Evolutionary conservation across 2,888 invertebrate species (phyloP).

Genomic region (Cryptocheilus praepositus): DNA sequence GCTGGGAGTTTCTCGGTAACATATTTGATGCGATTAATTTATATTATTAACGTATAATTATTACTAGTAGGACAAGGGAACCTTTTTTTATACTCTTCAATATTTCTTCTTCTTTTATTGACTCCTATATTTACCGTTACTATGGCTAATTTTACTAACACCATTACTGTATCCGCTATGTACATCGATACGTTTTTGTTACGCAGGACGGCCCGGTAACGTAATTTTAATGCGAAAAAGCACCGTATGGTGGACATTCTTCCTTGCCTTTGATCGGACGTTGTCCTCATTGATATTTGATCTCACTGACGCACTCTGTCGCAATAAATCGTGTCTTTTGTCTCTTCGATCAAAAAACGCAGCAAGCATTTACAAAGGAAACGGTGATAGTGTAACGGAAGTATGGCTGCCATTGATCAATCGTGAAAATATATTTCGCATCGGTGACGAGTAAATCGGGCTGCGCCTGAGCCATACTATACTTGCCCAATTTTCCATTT

Average conservation of each 20-base stretch:
- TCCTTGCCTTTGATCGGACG: slow-evolving; percentile 29
- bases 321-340: slow-evolving; percentile 41
- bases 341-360: slow-evolving; percentile 22
- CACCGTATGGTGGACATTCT: slow-evolving; percentile 17
- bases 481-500: slow-evolving; percentile 47
- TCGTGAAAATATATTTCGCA: slow-evolving; percentile 16
- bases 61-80: slow-evolving; percentile 52
- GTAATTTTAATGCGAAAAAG: slow-evolving; percentile 26
- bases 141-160: slow-evolving; percentile 30
- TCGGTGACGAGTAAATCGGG: slow-evolving; percentile 37
- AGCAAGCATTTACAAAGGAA: slow-evolving; percentile 17
- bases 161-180: slow-evolving; percentile 22
- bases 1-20: slow-evolving; percentile 31
- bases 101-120: slow-evolving; percentile 43
- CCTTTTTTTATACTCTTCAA: slow-evolving; percentile 50
- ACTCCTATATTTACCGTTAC: slow-evolving; percentile 36
- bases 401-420: slow-evolving; percentile 1
- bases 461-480: slow-evolving; percentile 46
- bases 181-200: slow-evolving; percentile 25
- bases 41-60: slow-evolving; percentile 48
- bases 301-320: slow-evolving; percentile 48
- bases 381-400: slow-evolving; percentile 12
- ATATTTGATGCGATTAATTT: slow-evolving; percentile 53
- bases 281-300: slow-evolving; percentile 40
- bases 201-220: slow-evolving; percentile 47